Conservation (phyloP, 1,140 invertebrate species). For the Macrobrachium nipponense region DNA sequence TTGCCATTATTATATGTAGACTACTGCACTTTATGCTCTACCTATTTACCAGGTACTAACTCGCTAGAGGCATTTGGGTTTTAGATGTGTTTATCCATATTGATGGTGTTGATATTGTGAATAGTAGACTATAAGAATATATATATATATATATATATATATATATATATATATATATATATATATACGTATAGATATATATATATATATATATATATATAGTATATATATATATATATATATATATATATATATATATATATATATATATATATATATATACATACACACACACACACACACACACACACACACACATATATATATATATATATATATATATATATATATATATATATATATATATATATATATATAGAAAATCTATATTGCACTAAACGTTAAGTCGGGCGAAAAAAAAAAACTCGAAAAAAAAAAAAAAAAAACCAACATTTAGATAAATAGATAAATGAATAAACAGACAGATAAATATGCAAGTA, state of each 20-base stretch:
- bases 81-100: too few species aligned
- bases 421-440: too few species aligned
- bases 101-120: background rate
- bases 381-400: too few species aligned
- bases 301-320: constrained; percentile 30
- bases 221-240: constrained; percentile 43
- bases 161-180: constrained; percentile 20
- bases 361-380: constrained; percentile 38
- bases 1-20: too few species aligned
- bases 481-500: too few species aligned
- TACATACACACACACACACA: constrained; percentile 33
- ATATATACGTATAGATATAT: constrained; percentile 40
- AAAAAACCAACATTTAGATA: too few species aligned
- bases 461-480: too few species aligned
- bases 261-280: constrained; percentile 48
- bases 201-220: constrained; percentile 48
- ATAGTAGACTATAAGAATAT: background rate
- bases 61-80: too few species aligned
- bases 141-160: constrained; percentile 1
- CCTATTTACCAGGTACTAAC: too few species aligned
- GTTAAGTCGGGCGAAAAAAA: too few species aligned
- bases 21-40: too few species aligned
- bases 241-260: constrained; percentile 47
- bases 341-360: constrained; percentile 46
- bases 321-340: constrained; percentile 47